Percentiles rank a stretch among this genome's conserved stretches.
These are phyloP conservation scores for Hyppa rectilinea DNA, from an alignment of 2,888 invertebrate genomes.

Conservation along the genomic window DNA sequence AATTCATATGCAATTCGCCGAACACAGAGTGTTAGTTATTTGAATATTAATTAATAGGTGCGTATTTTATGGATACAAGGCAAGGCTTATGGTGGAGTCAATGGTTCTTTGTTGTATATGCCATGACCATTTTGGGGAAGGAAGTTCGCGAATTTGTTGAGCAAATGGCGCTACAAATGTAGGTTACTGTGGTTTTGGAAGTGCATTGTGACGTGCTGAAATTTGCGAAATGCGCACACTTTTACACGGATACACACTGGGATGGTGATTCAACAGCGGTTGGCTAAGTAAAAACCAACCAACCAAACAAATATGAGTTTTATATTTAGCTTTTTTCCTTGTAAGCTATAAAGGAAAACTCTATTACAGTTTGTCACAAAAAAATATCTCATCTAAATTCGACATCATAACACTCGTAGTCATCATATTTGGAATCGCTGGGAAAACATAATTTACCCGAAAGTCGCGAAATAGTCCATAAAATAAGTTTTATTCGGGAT, in stretches of 20 bases:
- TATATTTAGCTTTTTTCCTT: slow-evolving; percentile 16
- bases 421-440: slow-evolving; percentile 48
- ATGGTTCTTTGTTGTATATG: slow-evolving; percentile 78
- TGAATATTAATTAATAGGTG: slow-evolving; percentile 82
- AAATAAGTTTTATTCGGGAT: slow-evolving; percentile 61
- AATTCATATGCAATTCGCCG: slow-evolving; percentile 83
- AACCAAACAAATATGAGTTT: slow-evolving; percentile 11
- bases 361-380: slow-evolving; percentile 38
- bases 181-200: slow-evolving; percentile 65
- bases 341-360: slow-evolving; percentile 22
- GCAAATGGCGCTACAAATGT: slow-evolving; percentile 59
- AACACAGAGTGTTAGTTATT: slow-evolving; percentile 79
- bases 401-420: slow-evolving; percentile 38
- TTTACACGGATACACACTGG: slow-evolving; percentile 28
- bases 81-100: slow-evolving; percentile 73
- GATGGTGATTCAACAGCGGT: neutral
- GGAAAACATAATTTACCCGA: slow-evolving; percentile 59
- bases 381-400: slow-evolving; percentile 50
- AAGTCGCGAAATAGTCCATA: slow-evolving; percentile 59
- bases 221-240: slow-evolving; percentile 23
- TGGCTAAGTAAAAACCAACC: slow-evolving; percentile 11
- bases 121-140: slow-evolving; percentile 69
- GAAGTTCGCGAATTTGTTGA: slow-evolving; percentile 69
- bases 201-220: slow-evolving; percentile 44
- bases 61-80: slow-evolving; percentile 70